These are phyloP conservation scores for Nemopilema nomurai DNA, from an alignment of 30 jellyfish, hydroid and myxozoan species.

Conservation along the genomic window DNA sequence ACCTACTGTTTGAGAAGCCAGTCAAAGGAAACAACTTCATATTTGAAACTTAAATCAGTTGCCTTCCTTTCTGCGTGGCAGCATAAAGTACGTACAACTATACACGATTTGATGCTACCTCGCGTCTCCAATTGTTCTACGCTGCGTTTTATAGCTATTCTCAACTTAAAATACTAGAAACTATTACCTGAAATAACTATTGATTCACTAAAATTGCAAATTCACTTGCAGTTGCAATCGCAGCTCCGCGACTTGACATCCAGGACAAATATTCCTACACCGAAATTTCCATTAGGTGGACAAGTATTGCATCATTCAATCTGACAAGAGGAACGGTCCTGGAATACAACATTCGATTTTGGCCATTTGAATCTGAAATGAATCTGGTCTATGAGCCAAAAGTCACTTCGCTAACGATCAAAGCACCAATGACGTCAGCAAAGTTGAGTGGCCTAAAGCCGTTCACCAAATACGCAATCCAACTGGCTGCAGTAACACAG, in stretches of 20 bases:
- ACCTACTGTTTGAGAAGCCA: too few relatives aligned
- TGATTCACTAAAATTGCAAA: background rate
- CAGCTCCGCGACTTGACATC: constrained; percentile 29
- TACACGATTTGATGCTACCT: too few relatives aligned
- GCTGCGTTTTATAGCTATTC: too few relatives aligned
- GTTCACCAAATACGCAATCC: constrained; percentile 44
- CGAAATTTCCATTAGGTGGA: constrained; percentile 56
- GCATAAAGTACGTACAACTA: too few relatives aligned
- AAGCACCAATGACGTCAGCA: constrained; percentile 34
- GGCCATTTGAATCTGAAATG: constrained; percentile 43
- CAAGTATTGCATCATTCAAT: constrained; percentile 10
- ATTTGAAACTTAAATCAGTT: too few relatives aligned
- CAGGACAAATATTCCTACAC: constrained; percentile 36
- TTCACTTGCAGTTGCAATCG: constrained; percentile 34
- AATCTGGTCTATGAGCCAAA: background rate
- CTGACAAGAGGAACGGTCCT: constrained; percentile 62
- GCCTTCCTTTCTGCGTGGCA: too few relatives aligned
- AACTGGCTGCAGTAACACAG: constrained; percentile 58
- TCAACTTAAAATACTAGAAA: too few relatives aligned
- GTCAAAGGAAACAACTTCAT: too few relatives aligned
- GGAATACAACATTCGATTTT: constrained; percentile 52
- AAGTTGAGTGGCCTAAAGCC: constrained; percentile 18
- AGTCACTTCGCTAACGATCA: constrained; percentile 9
- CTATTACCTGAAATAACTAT: background rate
- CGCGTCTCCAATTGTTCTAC: too few relatives aligned